phyloP scores from a whole-genome alignment of 92 coral and sea anemone genomes.

The Desmophyllum pertusum region DNA sequence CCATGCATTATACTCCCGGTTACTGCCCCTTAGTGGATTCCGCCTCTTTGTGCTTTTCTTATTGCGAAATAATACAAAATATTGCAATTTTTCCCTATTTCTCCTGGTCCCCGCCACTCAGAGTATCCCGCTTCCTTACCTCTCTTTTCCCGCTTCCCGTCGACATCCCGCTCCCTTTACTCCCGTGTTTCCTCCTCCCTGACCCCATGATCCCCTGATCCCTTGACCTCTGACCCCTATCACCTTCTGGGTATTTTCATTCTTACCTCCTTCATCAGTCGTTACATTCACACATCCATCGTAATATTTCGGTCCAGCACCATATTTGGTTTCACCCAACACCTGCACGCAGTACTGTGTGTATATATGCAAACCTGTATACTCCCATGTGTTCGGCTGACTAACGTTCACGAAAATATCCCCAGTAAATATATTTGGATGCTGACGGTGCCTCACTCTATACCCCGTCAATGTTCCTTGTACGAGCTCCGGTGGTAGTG shows the following conservation, averaged over 20 bases:
- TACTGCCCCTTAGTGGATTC: neutral
- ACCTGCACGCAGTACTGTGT: constrained; percentile 13
- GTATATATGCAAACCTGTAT: neutral
- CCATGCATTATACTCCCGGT: too few species aligned
- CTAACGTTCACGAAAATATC: neutral
- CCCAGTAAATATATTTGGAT: neutral
- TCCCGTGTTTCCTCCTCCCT: too few species aligned
- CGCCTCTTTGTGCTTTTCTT: neutral
- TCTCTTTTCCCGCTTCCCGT: too few species aligned
- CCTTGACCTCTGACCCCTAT: too few species aligned
- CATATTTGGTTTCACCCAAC: constrained; percentile 11
- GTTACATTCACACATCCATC: constrained; percentile 6
- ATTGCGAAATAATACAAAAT: too few species aligned
- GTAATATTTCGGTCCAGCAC: neutral
- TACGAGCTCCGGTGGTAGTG: neutral
- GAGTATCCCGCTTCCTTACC: too few species aligned
- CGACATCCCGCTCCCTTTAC: too few species aligned
- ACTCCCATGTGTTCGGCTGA: neutral
- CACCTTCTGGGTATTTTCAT: neutral
- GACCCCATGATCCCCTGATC: too few species aligned
- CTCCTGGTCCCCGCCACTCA: too few species aligned
- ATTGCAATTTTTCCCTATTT: too few species aligned
- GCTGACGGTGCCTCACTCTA: neutral
- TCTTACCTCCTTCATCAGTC: constrained; percentile 9
- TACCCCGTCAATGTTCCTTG: constrained; percentile 7